phyloP scores from a whole-genome alignment of 2,113 vertebrate species.

The Paradisaea rubra region DNA sequence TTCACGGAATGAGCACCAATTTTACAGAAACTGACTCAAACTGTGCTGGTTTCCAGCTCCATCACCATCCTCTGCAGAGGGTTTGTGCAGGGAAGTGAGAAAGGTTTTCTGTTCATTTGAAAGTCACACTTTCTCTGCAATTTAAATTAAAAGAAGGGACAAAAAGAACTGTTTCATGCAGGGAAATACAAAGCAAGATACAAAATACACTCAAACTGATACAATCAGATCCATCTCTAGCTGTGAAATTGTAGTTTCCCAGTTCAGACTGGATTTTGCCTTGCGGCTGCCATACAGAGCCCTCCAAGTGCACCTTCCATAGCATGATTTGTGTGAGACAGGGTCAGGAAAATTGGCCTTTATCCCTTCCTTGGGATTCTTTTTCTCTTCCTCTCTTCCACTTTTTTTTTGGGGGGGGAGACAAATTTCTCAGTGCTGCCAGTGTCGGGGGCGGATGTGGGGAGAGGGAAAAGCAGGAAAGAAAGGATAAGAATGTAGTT shows the following conservation, averaged over 20 bases:
- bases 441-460: fast-evolving
- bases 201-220: background rate
- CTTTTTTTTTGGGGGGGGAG: background rate
- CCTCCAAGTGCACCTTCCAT: background rate
- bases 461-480: background rate
- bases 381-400: background rate
- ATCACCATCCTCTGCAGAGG: background rate
- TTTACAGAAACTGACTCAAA: background rate
- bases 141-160: background rate
- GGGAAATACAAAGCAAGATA: background rate
- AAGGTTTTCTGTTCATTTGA: background rate
- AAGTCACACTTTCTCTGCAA: background rate
- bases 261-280: background rate
- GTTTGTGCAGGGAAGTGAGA: background rate
- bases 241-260: background rate
- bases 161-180: background rate
- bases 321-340: background rate
- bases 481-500: background rate
- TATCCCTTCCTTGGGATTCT: background rate
- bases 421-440: background rate
- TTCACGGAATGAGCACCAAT: background rate
- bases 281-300: background rate
- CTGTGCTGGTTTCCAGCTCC: background rate
- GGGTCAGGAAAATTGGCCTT: background rate
- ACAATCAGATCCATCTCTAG: background rate